Evolutionary conservation across 2,113 vertebrate species (phyloP), one percentile per base, ranked within the genome.

Genomic region (Chaetodon auriga): DNA sequence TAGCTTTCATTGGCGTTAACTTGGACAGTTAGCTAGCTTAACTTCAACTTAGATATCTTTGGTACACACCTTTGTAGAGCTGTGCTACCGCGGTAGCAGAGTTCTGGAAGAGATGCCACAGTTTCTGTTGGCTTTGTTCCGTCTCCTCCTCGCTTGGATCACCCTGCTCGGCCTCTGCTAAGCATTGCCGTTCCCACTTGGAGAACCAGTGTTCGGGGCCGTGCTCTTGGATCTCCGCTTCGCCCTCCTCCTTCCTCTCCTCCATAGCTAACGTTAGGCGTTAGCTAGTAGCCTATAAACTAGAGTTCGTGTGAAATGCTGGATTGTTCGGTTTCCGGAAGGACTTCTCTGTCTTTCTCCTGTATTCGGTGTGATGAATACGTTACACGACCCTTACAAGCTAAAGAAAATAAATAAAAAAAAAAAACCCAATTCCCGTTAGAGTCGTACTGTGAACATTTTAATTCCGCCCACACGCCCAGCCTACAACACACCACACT

Each of bases 161-260:
- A 72, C 95, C 95, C 92, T 97, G 97, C 79, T 99, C 97, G 81
- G 97, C 97, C 94, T 97, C 97, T 3, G 97, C 96, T 87, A 99
- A 92, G 74, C 98, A 99, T 95, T 99, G 98, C 76, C 97, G 96
- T 95, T 99, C 97, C 97, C 98, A 99, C 92, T 98, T 98, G 80
- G 96, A 97, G 92, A 99, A 99, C 97, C 98, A 99, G 90, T 98
- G 97, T 89, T 99, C 97, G 13, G 98, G 97, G 89, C 98, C 97
- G 94, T 99, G 97, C 86, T 98, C 98, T 85, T 99, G 97, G 88
- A 99, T 99, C 94, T 97, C 96, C 84, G 96, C 95, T 94, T 98
- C 97, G 9, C 96, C 95, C 89, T 99, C 97, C 92, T 98, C 97
- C 95, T 97, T 97, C 92, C 89, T 96, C 89, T 98, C 97, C 95